phyloP scores from a whole-genome alignment of 1,140 invertebrate genomes.

The Marisa cornuarietis region DNA sequence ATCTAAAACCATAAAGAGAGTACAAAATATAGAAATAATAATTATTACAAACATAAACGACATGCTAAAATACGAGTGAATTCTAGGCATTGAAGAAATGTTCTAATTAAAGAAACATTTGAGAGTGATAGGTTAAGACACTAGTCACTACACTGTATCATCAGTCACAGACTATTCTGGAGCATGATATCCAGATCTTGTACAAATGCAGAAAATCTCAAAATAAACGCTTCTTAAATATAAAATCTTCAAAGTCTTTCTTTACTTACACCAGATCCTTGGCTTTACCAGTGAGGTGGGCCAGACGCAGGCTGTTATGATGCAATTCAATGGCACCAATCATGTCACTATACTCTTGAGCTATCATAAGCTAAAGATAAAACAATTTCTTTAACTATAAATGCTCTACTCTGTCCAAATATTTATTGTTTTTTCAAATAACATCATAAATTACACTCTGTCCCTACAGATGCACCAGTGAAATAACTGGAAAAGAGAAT shows the following conservation, averaged over 20 bases:
- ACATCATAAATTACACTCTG: no score
- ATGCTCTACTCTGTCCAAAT: not conserved
- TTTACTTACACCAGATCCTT: slow-evolving; percentile 51
- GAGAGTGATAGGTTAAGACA: no score
- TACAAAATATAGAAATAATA: not conserved
- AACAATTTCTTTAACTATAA: not conserved
- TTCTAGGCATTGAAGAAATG: no score
- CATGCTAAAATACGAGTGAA: not conserved
- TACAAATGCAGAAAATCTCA: no score
- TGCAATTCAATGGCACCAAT: slow-evolving; percentile 52
- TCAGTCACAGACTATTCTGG: no score
- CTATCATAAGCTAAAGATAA: slow-evolving; percentile 43
- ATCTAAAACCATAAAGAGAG: not conserved
- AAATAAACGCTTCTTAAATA: no score
- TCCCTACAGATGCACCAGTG: no score
- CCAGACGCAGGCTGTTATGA: slow-evolving; percentile 51
- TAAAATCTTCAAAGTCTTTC: no score
- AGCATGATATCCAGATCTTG: no score
- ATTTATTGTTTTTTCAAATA: not conserved
- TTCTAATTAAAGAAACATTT: no score
- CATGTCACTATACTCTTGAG: slow-evolving; percentile 55
- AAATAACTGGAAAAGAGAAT: not conserved
- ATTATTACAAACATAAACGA: not conserved
- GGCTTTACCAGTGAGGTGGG: slow-evolving; percentile 58
- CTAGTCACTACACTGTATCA: no score